phyloP scores from a whole-genome alignment of 2,113 vertebrate species.

The Pseudorectes ferrugineus region DNA sequence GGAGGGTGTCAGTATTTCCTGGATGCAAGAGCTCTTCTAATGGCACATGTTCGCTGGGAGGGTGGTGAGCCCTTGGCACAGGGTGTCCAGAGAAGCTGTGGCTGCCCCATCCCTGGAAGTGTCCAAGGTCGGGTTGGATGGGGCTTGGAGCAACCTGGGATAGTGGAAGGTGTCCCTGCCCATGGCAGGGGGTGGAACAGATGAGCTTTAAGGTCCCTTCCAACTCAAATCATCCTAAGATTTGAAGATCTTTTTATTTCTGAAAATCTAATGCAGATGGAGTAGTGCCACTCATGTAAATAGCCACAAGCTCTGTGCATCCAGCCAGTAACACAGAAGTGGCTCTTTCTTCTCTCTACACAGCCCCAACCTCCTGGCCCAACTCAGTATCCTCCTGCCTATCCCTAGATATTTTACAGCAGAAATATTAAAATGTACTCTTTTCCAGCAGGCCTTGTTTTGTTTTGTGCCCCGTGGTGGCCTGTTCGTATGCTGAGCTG shows the following conservation, averaged over 20 bases:
- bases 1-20: not conserved
- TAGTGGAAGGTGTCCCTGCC: too few species aligned
- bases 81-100: not conserved
- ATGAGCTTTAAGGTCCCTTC: not conserved
- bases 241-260: not conserved
- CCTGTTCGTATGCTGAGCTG: not conserved
- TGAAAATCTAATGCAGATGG: not conserved
- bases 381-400: not conserved
- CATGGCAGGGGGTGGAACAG: not conserved
- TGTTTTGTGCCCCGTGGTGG: not conserved
- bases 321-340: not conserved
- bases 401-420: not conserved
- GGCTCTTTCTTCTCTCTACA: not conserved
- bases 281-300: not conserved
- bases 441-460: not conserved
- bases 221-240: not conserved
- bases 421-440: not conserved
- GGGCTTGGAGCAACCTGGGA: accelerated
- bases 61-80: accelerated
- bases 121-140: accelerated
- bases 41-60: not conserved
- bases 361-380: not conserved
- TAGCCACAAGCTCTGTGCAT: not conserved
- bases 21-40: not conserved
- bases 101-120: not conserved